These are phyloP conservation scores for Stenotaenia linearis DNA, from an alignment of 2,888 invertebrate genomes.

Conservation along the genomic window DNA sequence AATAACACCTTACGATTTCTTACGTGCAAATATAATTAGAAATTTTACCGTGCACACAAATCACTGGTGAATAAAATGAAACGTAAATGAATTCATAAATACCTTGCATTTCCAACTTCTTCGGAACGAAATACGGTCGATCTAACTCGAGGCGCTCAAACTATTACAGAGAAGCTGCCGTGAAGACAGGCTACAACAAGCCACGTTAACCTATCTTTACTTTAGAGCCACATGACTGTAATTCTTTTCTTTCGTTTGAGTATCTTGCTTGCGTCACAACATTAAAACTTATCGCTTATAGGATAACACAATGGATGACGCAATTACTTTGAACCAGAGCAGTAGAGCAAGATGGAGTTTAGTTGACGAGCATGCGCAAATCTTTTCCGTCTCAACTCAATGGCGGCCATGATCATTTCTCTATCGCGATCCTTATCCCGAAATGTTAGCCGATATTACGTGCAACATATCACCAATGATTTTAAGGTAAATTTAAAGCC, in stretches of 20 bases:
- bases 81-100: too few relatives aligned
- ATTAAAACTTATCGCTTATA: neutral
- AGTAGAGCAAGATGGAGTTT: neutral
- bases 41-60: neutral
- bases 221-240: neutral
- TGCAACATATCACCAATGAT: neutral
- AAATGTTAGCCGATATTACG: neutral
- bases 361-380: neutral
- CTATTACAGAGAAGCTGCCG: neutral
- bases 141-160: neutral
- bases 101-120: neutral
- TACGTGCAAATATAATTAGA: neutral
- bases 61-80: neutral
- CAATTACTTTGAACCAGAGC: neutral
- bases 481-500: neutral
- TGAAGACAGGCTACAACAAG: neutral
- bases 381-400: neutral
- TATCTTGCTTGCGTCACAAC: neutral
- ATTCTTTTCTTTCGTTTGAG: neutral
- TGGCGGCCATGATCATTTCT: slow-evolving; percentile 24
- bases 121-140: neutral
- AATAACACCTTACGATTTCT: neutral
- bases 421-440: slow-evolving; percentile 1
- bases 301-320: neutral
- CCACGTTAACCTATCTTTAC: neutral